These are phyloP conservation scores for Odontocolon sp. DNA, from an alignment of 2,888 invertebrate species.

Conservation along the genomic window DNA sequence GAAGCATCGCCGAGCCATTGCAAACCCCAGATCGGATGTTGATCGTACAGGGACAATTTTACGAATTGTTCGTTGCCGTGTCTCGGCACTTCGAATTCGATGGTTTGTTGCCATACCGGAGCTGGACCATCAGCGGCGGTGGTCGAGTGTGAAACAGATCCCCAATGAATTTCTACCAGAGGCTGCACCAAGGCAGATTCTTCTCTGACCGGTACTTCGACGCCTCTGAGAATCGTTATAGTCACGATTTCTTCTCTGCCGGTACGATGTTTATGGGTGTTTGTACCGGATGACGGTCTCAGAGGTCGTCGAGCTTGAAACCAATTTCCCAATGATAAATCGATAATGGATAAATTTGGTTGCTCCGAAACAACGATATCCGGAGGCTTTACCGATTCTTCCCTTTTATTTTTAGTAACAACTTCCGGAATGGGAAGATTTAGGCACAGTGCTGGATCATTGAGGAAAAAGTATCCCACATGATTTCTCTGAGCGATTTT, in stretches of 20 bases:
- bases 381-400: conserved; percentile 64
- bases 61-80: conserved; percentile 69
- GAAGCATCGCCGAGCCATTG: conserved; percentile 78
- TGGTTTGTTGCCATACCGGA: conserved; percentile 78
- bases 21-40: conserved; percentile 78
- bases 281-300: conserved; percentile 65
- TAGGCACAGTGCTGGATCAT: conserved; percentile 68
- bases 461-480: conserved; percentile 71
- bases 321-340: conserved; percentile 71
- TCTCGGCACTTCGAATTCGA: conserved; percentile 74
- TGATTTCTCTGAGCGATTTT: conserved; percentile 53
- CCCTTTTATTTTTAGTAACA: conserved; percentile 30
- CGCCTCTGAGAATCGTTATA: conserved; percentile 75
- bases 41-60: conserved; percentile 76
- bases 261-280: conserved; percentile 61
- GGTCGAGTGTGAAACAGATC: conserved; percentile 68
- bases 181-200: conserved; percentile 78
- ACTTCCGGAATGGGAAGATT: conserved; percentile 11
- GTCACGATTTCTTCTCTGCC: conserved; percentile 73
- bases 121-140: conserved; percentile 75
- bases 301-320: conserved; percentile 70
- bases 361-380: conserved; percentile 75
- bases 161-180: conserved; percentile 77
- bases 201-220: conserved; percentile 78
- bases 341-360: conserved; percentile 70